Base-by-base conservation (phyloP, 2,888 invertebrate genomes). In the Heteropelma amictum region DNA sequence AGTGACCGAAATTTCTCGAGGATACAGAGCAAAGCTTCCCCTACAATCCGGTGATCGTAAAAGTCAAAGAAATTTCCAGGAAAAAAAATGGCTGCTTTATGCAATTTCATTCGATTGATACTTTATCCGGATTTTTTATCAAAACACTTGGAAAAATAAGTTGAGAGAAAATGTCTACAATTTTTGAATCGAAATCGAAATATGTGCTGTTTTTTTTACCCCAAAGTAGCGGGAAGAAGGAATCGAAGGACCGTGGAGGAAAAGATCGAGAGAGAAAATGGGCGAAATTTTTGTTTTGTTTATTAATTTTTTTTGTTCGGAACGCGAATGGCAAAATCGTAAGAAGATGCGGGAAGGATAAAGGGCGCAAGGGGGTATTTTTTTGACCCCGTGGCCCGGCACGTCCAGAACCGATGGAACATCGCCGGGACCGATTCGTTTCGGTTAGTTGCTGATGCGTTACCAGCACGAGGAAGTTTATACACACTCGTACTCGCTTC, bases 321-420 rank as follows among this genome's bases (percentile, higher is more conserved):
- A 71, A 69, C 63, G 69, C 68, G 54, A 53, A 65, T 65, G 49
- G 69, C 40, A 71, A 68, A 58, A 58, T 54, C 54, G 17, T 42
- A 51, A 33, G 51, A 35, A 72, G 63, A 58, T 65, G 72, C 67
- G 49, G 23, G 70, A 77, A 61, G 69, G 78, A 72, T 69, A 58
- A 67, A 61, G 19, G 70, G 54, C 35, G 81, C 80, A 81, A 83
- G 83, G 85, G 83, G 84, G 82, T 80, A n/a, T n/a, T n/a, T 82
- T 77, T 45, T 63, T 88, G 88, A 88, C 88, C 88, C 85, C 81
- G 78, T 88, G 88, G 86, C 86, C 88, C 81, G 87, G 86, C 88
- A 88, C 88, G 88, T 88, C 87, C 82, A 79, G 81, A 83, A 83
- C 84, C 87, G 76, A 81, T 85, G 87, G 87, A 86, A 40, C 42